Evolutionary conservation across 2,888 invertebrate species (phyloP), one percentile per base, ranked within the genome.

Genomic region (Pammene fasciana): DNA sequence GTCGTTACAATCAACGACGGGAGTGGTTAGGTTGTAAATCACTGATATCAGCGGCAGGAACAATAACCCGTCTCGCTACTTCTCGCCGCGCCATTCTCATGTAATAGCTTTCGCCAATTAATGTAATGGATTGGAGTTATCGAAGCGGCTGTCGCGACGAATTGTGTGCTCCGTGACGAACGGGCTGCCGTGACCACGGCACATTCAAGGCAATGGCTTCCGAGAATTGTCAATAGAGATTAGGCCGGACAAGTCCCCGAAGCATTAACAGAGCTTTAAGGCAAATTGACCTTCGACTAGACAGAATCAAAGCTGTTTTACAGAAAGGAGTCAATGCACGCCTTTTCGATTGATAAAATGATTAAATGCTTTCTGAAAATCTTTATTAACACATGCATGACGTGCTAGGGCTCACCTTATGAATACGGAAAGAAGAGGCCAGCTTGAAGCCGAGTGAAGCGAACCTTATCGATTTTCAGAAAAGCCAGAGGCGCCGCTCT

Each of bases 401-500:
- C 60, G 70, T 60, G 59, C 45, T 59, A 70, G 59, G 57, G 59
- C 46, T 70, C 41, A 52, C 56, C 65, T 65, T 57, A 62, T 65
- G 65, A 70, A 70, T 65, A 70, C 65, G 65, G 60, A 70, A 60
- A 70, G 70, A 65, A 65, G 65, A 59, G 54, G 50, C 60, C 65
- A 70, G 65, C 65, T 41, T 41, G 65, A 46, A 36, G 60, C 71
- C 61, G 73, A 72, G 50, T 64, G 70, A 73, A 73, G 72, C 72
- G 72, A 76, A 75, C 80, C 79, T 77, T 82, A 85, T 85, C 78
- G 85, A 85, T 85, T 83, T 83, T 81, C 76, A 76, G 78, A 67
- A 72, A 65, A 67, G 68, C 56, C 46, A 46, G 48, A 68, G 70
- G 56, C 59, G 59, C 65, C 34, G 56, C 43, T 65, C 66, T 70